Evolutionary conservation across 2,888 invertebrate species (phyloP).

Genomic region (Philonicus albiceps): DNA sequence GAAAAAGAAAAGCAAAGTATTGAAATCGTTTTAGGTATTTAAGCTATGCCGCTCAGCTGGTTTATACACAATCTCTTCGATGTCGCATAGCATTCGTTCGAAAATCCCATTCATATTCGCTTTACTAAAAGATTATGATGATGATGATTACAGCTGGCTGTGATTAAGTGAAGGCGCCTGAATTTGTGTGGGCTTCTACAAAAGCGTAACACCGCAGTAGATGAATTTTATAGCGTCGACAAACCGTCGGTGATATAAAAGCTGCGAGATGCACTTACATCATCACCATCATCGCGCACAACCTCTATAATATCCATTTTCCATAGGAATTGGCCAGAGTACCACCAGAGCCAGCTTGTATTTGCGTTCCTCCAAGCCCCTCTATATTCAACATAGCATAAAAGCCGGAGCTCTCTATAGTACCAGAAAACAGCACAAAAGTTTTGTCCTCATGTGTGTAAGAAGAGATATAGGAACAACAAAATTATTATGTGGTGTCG

Average conservation of each 20-base stretch:
- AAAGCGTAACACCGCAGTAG: neutral
- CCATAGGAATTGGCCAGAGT: neutral
- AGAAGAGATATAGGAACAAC: conserved; percentile 6
- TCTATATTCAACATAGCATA: neutral
- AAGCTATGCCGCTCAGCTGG: neutral
- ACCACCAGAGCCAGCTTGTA: neutral
- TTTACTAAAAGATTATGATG: neutral
- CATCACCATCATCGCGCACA: neutral
- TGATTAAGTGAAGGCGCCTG: conserved; percentile 3
- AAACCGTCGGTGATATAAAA: neutral
- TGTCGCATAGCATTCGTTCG: too few species aligned
- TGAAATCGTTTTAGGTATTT: neutral
- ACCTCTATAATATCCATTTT: neutral
- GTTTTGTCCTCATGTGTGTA: conserved; percentile 23
- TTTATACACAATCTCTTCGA: neutral
- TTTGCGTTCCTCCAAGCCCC: neutral
- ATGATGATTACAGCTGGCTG: neutral
- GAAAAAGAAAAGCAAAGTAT: neutral
- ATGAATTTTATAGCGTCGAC: neutral
- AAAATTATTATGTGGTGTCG: conserved; percentile 34
- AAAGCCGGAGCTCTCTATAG: neutral
- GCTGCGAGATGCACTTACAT: conserved; percentile 23
- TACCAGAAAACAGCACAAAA: neutral
- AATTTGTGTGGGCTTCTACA: conserved; percentile 10
- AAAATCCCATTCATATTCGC: neutral